These are phyloP conservation scores for Odontothrips loti DNA, from an alignment of 2,888 invertebrate species.

Conservation along the genomic window DNA sequence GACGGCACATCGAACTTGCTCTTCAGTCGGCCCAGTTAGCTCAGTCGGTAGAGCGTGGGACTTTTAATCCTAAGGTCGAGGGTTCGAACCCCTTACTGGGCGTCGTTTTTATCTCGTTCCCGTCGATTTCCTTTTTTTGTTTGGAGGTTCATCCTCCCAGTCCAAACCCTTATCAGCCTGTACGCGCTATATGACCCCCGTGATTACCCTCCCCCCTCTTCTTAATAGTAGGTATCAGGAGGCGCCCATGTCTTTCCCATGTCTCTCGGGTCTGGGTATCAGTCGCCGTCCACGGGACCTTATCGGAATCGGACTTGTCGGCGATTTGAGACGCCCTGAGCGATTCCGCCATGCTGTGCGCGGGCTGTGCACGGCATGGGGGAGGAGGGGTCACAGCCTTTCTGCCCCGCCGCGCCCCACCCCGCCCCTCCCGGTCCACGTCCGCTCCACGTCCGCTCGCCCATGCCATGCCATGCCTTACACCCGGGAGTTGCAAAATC, in stretches of 20 bases:
- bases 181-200: too few species aligned
- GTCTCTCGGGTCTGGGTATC: neutral
- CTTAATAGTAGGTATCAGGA: neutral
- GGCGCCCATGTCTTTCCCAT: neutral
- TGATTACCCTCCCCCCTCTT: neutral
- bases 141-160: too few species aligned
- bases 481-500: too few species aligned
- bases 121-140: too few species aligned
- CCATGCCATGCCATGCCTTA: too few species aligned
- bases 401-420: neutral
- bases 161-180: too few species aligned
- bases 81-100: conserved; percentile 21
- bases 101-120: neutral
- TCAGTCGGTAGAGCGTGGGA: conserved; percentile 25
- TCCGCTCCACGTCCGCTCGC: neutral
- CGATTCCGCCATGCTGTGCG: too few species aligned
- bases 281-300: conserved; percentile 19
- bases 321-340: too few species aligned
- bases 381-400: too few species aligned
- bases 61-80: conserved; percentile 26
- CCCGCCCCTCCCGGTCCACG: too few species aligned
- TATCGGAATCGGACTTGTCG: neutral
- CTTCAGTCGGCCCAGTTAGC: neutral
- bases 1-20: neutral
- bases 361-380: too few species aligned